A percentile compares a stretch with the other conserved stretches of the same genome.
phyloP scores from a whole-genome alignment of 2,888 invertebrate species.

The Rhagonycha fulva region DNA sequence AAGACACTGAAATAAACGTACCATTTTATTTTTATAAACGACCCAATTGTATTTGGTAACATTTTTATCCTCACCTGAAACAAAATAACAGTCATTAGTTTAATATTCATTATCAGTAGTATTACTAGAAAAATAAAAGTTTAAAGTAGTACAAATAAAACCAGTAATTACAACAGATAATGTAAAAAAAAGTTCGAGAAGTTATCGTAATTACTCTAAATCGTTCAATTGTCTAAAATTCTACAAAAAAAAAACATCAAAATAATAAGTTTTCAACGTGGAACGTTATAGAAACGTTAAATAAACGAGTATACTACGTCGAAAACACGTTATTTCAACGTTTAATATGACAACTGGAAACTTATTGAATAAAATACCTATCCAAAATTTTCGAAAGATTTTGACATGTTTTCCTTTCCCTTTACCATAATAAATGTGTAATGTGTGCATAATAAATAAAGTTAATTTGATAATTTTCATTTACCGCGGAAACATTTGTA shows the following conservation, averaged over 20 bases:
- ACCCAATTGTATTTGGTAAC: not conserved
- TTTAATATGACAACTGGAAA: no score
- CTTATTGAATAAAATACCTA: not conserved
- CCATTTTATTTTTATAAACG: not conserved
- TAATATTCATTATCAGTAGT: not conserved
- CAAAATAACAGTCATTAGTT: not conserved
- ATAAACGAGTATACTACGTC: no score
- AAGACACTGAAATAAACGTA: not conserved
- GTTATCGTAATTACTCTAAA: not conserved
- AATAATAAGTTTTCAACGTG: no score
- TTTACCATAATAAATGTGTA: not conserved
- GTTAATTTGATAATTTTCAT: not conserved
- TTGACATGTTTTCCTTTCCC: not conserved
- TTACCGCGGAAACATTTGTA: no score
- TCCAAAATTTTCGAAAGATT: not conserved
- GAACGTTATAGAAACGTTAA: no score
- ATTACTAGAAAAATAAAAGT: not conserved
- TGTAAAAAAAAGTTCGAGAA: not conserved
- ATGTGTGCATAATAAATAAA: not conserved
- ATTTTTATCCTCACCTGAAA: not conserved
- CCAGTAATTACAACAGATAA: not conserved
- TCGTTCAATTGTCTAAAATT: not conserved
- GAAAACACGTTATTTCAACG: no score
- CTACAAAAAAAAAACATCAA: no score
- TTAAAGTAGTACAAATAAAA: not conserved